Conservation (phyloP, 2,113 vertebrate genomes). For the Bolborhynchus lineola region DNA sequence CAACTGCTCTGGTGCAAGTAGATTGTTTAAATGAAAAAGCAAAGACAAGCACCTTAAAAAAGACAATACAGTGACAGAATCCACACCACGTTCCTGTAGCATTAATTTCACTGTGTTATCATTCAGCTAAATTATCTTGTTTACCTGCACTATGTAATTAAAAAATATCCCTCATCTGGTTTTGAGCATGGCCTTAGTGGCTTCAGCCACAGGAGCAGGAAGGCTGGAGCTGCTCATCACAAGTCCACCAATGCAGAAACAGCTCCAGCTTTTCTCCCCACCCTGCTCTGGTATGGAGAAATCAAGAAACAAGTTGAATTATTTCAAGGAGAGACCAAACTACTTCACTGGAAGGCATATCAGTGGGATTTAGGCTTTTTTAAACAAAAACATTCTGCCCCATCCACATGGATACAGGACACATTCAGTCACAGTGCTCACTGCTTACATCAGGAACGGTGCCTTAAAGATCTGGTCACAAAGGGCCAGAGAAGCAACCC, state of each 20-base stretch:
- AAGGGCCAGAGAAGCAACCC: not conserved
- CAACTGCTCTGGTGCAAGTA: not conserved
- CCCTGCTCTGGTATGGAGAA: not conserved
- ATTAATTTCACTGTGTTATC: not conserved
- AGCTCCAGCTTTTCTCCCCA: not conserved
- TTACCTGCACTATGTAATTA: not conserved
- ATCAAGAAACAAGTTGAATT: not conserved
- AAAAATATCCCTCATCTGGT: not conserved
- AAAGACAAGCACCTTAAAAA: not conserved
- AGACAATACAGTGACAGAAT: not conserved
- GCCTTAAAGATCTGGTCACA: not conserved
- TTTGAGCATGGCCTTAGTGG: not conserved
- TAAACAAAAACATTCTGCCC: not conserved
- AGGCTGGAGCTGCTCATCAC: not conserved
- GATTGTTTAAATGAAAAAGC: not conserved
- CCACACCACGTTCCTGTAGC: not conserved
- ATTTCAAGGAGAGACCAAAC: not conserved
- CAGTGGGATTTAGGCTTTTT: not conserved
- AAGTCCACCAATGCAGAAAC: accelerated
- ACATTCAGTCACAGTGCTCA: not conserved
- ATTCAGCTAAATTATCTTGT: not conserved
- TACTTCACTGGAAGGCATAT: not conserved
- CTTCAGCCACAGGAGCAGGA: not conserved
- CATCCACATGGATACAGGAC: not conserved
- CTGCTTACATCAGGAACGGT: not conserved